Base-by-base conservation (phyloP, 2,888 invertebrate species). In the Muscina levida region DNA sequence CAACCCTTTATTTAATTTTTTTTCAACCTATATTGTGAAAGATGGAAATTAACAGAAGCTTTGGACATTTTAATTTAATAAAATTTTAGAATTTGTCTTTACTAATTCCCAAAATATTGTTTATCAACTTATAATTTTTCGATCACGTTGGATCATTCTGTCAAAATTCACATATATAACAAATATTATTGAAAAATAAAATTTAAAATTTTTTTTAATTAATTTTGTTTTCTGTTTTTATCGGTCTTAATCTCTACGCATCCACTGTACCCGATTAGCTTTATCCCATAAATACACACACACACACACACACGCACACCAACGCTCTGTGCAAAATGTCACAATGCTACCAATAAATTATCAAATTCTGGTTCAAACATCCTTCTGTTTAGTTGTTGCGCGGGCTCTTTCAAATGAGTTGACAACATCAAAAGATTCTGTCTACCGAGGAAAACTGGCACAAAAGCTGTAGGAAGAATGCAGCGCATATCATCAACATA, bases 261-360 rank as follows among this genome's bases (percentile, higher is more conserved):
- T 39, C 37, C 81, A 81, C 77, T 81, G 81, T 81, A 68, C 59
- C 66, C 53, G 19, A 22, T 39, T 15, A 48, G 57, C 44, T 17
- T 53, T 62, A 76, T 37, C 15, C 53, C 26, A 31, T 37, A 72
- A 72, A 24, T 2, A 42, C 42, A 17, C 11, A 26, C 19, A n/a
- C 6, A 3, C 48, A 48, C 48, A 48, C 53, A 67, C 68, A 72
- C 62, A 72, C 68, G 26, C 26, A 77, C 13, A 1, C 17, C 53
- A 72, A 72, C 62, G 51, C 71, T 81, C 77, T 74, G 74, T 72
- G 77, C 77, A 81, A 81, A 81, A 81, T 81, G 81, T 81, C 81
- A 77, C 77, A 81, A 68, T 75, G 67, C 74, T 67, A 39, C 72
- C 77, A 81, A 81, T 81, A 81, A 81, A 81, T 81, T 81, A 81